Evolutionary conservation across 1,140 invertebrate genomes (phyloP).

Genomic region (Hypsibius dujardini): DNA sequence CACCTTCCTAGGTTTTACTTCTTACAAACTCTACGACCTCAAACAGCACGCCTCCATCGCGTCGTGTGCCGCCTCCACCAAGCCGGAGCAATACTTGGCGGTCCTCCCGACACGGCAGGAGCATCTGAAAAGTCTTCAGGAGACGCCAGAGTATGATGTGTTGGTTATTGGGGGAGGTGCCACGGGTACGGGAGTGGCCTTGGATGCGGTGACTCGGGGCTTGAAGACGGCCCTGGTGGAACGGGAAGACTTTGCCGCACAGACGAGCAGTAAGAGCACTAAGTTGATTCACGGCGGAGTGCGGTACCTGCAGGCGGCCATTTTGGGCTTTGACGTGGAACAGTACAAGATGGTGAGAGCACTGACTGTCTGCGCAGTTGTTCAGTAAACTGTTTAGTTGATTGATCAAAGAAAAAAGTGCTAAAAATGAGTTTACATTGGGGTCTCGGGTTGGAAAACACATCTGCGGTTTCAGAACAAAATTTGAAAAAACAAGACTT

Average conservation of each 20-base stretch:
- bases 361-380: neutral
- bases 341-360: slow-evolving; percentile 15
- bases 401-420: slow-evolving; percentile 3
- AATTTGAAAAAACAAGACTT: too few species aligned
- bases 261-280: slow-evolving; percentile 16
- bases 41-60: neutral
- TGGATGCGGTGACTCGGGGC: slow-evolving; percentile 75
- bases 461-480: too few species aligned
- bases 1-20: neutral
- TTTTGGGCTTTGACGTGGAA: neutral
- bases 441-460: too few species aligned
- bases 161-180: slow-evolving; percentile 89
- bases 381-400: neutral
- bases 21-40: neutral
- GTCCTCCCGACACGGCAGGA: slow-evolving; percentile 50
- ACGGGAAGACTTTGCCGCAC: slow-evolving; percentile 5
- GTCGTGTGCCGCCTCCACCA: neutral
- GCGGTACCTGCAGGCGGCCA: slow-evolving; percentile 12
- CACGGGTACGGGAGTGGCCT: slow-evolving; percentile 74
- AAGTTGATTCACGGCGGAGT: slow-evolving; percentile 10
- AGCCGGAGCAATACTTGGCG: neutral
- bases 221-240: slow-evolving; percentile 17
- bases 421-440: too few species aligned
- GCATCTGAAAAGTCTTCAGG: slow-evolving; percentile 58
- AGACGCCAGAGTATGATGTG: slow-evolving; percentile 62